Percentiles rank a stretch among this genome's conserved stretches.
These are phyloP conservation scores for Galeopterus variegatus DNA, from an alignment of 2,113 vertebrate genomes.

Conservation along the genomic window DNA sequence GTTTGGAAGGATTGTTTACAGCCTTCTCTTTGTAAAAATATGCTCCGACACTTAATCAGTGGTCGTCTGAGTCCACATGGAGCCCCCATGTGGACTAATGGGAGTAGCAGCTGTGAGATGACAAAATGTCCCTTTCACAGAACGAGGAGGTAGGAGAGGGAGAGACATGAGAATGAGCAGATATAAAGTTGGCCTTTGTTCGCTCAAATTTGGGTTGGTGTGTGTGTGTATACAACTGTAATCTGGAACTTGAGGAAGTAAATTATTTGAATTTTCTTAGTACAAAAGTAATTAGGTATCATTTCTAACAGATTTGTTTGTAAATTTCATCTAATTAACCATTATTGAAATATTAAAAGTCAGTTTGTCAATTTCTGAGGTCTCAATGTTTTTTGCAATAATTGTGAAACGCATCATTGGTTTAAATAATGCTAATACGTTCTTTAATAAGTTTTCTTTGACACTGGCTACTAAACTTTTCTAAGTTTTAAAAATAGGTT, in stretches of 20 bases:
- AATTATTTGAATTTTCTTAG: conserved; percentile 82
- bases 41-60: neutral
- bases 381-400: conserved; percentile 76
- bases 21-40: conserved; percentile 47
- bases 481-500: conserved; percentile 69
- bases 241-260: conserved; percentile 75
- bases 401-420: conserved; percentile 80
- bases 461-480: conserved; percentile 66
- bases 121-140: conserved; percentile 31
- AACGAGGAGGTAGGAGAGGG: neutral
- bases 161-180: neutral
- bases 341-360: conserved; percentile 81
- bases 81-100: conserved; percentile 57
- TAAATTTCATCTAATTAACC: conserved; percentile 78
- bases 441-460: conserved; percentile 61
- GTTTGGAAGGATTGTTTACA: neutral
- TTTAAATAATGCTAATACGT: conserved; percentile 74
- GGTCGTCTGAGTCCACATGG: conserved; percentile 50
- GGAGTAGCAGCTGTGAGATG: conserved; percentile 57
- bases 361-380: conserved; percentile 77
- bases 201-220: neutral
- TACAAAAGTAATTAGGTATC: conserved; percentile 81
- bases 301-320: conserved; percentile 77
- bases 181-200: neutral
- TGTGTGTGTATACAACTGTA: neutral